These are phyloP conservation scores for Neogobius melanostomus DNA, from an alignment of 2,113 vertebrate species.

Conservation along the genomic window DNA sequence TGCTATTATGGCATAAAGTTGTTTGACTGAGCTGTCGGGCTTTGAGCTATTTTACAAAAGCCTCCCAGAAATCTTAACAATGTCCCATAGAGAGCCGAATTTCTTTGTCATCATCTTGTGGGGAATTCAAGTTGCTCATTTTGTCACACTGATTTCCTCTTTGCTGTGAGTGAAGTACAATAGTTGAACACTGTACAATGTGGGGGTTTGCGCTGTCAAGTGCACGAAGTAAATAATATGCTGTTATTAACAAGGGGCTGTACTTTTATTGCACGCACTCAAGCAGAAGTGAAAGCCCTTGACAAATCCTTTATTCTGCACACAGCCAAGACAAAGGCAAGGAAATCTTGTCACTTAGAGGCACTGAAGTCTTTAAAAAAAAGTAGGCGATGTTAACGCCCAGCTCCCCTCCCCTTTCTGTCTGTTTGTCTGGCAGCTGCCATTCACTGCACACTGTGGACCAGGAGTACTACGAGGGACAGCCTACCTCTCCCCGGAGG, in stretches of 20 bases:
- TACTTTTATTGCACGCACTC: constrained; percentile 56
- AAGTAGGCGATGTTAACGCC: constrained; percentile 27
- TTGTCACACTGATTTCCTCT: constrained; percentile 59
- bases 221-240: constrained; percentile 54
- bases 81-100: constrained; percentile 23
- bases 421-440: constrained; percentile 78
- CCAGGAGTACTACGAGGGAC: constrained; percentile 89
- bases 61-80: constrained; percentile 31
- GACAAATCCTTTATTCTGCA: constrained; percentile 65
- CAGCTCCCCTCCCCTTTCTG: constrained; percentile 39
- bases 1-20: constrained; percentile 45
- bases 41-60: constrained; percentile 27
- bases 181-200: constrained; percentile 53
- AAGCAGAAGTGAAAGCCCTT: constrained; percentile 50
- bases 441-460: constrained; percentile 93
- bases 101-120: constrained; percentile 54
- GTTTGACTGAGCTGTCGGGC: constrained; percentile 50
- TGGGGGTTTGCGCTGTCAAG: constrained; percentile 59
- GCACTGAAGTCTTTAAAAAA: constrained; percentile 26
- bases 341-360: constrained; percentile 50
- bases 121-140: constrained; percentile 42
- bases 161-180: constrained; percentile 52
- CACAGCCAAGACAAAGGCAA: constrained; percentile 52
- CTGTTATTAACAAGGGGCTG: constrained; percentile 65
- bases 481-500: constrained; percentile 88